These are phyloP conservation scores for Penaeus chinensis DNA, from an alignment of 1,140 invertebrate species.

Conservation along the genomic window DNA sequence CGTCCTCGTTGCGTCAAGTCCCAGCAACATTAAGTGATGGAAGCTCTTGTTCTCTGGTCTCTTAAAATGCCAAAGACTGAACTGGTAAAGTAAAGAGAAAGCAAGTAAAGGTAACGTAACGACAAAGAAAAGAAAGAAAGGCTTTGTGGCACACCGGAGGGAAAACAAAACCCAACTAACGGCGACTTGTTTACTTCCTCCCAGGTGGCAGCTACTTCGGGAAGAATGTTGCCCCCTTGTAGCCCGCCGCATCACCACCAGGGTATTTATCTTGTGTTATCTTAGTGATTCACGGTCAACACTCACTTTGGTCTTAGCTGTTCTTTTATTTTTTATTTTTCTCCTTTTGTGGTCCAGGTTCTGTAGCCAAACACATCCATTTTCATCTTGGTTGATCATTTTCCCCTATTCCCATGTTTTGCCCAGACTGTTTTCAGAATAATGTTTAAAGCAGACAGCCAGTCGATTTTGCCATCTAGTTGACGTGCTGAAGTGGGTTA, in stretches of 20 bases:
- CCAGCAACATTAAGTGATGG: too few relatives aligned
- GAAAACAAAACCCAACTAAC: conserved; percentile 34
- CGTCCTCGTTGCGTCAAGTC: too few relatives aligned
- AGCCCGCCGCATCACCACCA: conserved; percentile 49
- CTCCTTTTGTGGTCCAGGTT: conserved; percentile 1
- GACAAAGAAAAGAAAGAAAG: neutral
- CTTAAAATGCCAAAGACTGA: neutral
- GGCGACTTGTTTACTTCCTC: conserved; percentile 50
- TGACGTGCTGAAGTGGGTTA: conserved; percentile 50
- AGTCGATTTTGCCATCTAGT: conserved; percentile 43
- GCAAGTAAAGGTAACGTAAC: conserved; percentile 10
- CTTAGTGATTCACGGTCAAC: conserved; percentile 41
- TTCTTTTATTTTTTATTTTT: conserved; percentile 34
- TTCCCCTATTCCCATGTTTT: conserved; percentile 42
- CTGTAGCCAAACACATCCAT: conserved; percentile 22
- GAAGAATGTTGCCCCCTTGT: conserved; percentile 47
- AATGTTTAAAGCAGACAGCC: conserved; percentile 36
- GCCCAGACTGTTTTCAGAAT: conserved; percentile 52
- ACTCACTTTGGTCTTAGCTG: conserved; percentile 9
- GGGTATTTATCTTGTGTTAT: conserved; percentile 59
- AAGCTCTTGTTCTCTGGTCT: too few relatives aligned
- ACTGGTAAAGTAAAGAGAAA: conserved; percentile 14
- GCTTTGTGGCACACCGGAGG: neutral
- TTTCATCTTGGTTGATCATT: conserved; percentile 23
- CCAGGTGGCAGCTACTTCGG: conserved; percentile 59